Conservation (phyloP, 1,140 invertebrate genomes). For the Drosophila neocordata region DNA sequence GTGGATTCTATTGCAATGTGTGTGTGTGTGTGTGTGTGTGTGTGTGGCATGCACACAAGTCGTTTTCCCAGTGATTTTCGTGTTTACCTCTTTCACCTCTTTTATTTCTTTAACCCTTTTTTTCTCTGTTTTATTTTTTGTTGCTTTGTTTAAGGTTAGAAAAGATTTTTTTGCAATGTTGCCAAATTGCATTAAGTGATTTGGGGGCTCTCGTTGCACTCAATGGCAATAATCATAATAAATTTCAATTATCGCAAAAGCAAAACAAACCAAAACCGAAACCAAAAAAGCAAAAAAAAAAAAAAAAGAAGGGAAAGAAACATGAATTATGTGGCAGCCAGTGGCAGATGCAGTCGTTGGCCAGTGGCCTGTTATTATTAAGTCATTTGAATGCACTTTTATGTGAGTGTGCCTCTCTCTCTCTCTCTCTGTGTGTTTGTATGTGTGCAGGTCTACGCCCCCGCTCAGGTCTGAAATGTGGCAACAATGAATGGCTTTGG, state of each 20-base stretch:
- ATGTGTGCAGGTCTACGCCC: constrained; percentile 1
- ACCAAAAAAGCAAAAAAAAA: constrained; percentile 4
- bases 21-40: too few species aligned
- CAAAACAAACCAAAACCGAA: constrained; percentile 31
- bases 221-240: constrained; percentile 80
- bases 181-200: constrained; percentile 64
- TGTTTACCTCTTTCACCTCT: constrained; percentile 4
- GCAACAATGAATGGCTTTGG: constrained; percentile 16
- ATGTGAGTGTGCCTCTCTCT: constrained; percentile 23
- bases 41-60: constrained; percentile 50
- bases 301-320: constrained; percentile 14
- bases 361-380: constrained; percentile 67
- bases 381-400: constrained; percentile 80
- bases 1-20: constrained; percentile 32
- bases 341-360: constrained; percentile 7
- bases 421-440: background rate
- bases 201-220: constrained; percentile 22
- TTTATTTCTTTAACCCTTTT: constrained; percentile 8
- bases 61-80: constrained; percentile 51
- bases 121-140: constrained; percentile 3
- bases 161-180: constrained; percentile 34
- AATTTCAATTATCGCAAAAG: constrained; percentile 79
- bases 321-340: constrained; percentile 26
- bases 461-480: constrained; percentile 4
- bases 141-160: constrained; percentile 36